These are phyloP conservation scores for Hydra vulgaris DNA, from an alignment of 30 jellyfish, hydroid and myxozoan species.

Conservation along the genomic window DNA sequence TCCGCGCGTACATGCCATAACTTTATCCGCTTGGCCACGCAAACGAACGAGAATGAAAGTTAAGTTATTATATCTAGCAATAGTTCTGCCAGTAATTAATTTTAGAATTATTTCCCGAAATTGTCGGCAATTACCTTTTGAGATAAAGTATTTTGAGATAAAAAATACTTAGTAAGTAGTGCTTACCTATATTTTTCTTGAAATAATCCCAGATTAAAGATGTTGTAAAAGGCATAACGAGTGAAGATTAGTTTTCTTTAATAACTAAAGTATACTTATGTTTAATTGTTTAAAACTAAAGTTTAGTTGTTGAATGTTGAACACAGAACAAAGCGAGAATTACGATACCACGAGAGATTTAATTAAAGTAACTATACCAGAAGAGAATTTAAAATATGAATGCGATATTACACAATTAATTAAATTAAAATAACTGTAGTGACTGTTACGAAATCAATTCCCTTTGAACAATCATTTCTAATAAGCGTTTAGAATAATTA, in stretches of 20 bases:
- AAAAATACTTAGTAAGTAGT: neutral
- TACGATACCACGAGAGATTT: neutral
- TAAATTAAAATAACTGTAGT: neutral
- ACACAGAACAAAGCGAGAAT: neutral
- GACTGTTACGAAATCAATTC: neutral
- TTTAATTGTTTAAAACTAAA: neutral
- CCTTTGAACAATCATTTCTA: neutral
- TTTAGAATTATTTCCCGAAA: neutral
- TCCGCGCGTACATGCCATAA: neutral
- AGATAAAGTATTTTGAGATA: neutral
- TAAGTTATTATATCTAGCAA: too few species aligned
- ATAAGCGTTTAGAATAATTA: neutral
- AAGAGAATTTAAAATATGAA: neutral
- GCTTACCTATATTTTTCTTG: neutral
- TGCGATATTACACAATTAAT: neutral
- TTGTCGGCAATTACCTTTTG: neutral
- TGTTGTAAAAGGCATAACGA: neutral
- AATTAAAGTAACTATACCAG: neutral
- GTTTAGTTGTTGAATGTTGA: neutral
- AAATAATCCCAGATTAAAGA: neutral
- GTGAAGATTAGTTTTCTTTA: neutral
- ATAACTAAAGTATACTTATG: neutral
- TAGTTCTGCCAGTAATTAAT: neutral
- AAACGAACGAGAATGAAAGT: too few species aligned
- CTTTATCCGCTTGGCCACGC: neutral